These are phyloP conservation scores for Centroberyx gerrardi DNA, from an alignment of 2,797 vertebrate genomes.

Conservation along the genomic window DNA sequence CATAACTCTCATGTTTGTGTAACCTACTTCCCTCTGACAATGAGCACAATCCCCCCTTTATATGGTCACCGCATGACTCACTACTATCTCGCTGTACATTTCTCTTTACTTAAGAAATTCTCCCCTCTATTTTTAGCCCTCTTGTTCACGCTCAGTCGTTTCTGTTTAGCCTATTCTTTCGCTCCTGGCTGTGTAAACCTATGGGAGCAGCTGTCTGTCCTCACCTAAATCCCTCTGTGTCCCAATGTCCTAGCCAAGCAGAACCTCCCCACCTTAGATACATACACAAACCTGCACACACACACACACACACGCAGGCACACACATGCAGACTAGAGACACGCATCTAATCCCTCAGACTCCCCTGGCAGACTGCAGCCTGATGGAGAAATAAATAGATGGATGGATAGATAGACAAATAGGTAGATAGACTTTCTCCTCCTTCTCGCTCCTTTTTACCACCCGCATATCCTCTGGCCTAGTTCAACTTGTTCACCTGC, in stretches of 20 bases:
- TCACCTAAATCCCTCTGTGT: conserved; percentile 53
- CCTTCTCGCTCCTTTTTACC: conserved; percentile 41
- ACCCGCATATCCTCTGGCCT: neutral
- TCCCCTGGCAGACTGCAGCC: conserved; percentile 37
- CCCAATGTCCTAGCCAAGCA: conserved; percentile 53
- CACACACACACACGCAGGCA: conserved; percentile 35
- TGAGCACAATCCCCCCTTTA: conserved; percentile 32
- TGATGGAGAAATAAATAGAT: conserved; percentile 64
- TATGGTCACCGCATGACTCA: conserved; percentile 20
- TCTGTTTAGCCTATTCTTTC: conserved; percentile 46
- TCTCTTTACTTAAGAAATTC: conserved; percentile 20
- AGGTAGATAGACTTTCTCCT: conserved; percentile 46
- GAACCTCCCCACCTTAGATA: conserved; percentile 67
- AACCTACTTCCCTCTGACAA: conserved; percentile 40
- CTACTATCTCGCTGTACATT: conserved; percentile 17
- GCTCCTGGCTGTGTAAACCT: conserved; percentile 51
- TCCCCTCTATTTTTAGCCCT: conserved; percentile 61
- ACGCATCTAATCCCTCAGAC: conserved; percentile 51
- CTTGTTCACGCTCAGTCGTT: conserved; percentile 17
- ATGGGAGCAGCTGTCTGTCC: conserved; percentile 55
- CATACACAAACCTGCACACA: conserved; percentile 48
- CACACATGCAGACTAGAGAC: conserved; percentile 47
- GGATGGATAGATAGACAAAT: conserved; percentile 37
- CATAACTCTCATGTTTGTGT: conserved; percentile 37
- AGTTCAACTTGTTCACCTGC: conserved; percentile 58